Evolutionary conservation across 1,140 invertebrate genomes (phyloP).

Genomic region (Hylyphantes graminicola): DNA sequence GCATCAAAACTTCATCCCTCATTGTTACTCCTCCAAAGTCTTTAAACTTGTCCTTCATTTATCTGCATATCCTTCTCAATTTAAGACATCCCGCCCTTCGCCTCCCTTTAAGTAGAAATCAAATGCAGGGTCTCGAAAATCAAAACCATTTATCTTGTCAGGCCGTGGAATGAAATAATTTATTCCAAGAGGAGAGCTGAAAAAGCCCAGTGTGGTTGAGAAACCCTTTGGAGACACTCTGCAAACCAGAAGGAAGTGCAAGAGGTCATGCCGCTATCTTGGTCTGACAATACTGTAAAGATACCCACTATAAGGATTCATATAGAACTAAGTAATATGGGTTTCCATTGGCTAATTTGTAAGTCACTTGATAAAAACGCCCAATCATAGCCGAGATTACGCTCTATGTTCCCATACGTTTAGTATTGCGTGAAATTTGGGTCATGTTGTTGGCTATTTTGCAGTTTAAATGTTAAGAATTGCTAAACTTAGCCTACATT

Average conservation of each 20-base stretch:
- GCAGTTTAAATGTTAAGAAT: too few relatives aligned
- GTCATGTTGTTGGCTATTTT: too few relatives aligned
- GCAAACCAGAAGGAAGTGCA: slow-evolving; percentile 36
- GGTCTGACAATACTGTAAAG: slow-evolving; percentile 13
- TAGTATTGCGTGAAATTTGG: too few relatives aligned
- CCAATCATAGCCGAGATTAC: too few relatives aligned
- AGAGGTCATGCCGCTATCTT: slow-evolving; percentile 51
- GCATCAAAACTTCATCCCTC: slow-evolving; percentile 53
- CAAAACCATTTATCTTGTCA: slow-evolving; percentile 53
- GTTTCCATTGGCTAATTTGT: too few relatives aligned
- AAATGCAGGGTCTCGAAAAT: slow-evolving; percentile 29
- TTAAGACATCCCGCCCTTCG: neutral
- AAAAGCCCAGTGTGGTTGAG: slow-evolving; percentile 43
- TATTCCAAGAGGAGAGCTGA: slow-evolving; percentile 21
- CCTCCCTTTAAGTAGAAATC: slow-evolving; percentile 48
- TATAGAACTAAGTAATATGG: too few relatives aligned
- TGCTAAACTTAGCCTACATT: too few relatives aligned
- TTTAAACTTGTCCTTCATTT: slow-evolving; percentile 57
- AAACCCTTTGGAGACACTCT: slow-evolving; percentile 28
- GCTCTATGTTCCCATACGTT: too few relatives aligned
- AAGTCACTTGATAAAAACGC: too few relatives aligned
- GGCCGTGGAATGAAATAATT: slow-evolving; percentile 37
- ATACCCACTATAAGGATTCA: too few relatives aligned
- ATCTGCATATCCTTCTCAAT: slow-evolving; percentile 53
- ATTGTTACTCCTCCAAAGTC: slow-evolving; percentile 48